Percentiles rank a stretch among this genome's conserved stretches.
Conservation (phyloP, 2,113 vertebrate species). For the Oryzias woworae region DNA sequence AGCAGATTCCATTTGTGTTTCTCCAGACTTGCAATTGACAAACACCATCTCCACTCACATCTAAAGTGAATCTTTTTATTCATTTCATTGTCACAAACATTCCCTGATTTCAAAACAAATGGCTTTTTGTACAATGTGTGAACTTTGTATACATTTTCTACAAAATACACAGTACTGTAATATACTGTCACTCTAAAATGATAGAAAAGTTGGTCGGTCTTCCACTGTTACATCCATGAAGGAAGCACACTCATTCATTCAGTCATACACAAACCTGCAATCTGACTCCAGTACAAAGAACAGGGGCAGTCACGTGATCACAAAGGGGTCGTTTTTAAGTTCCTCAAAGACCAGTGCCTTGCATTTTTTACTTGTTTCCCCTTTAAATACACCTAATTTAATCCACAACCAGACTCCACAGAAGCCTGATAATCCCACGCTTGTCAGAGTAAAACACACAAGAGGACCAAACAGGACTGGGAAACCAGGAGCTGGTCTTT, state of each 20-base stretch:
- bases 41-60: background rate
- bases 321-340: too few species aligned
- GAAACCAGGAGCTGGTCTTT: too few species aligned
- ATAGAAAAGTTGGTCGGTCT: slow-evolving; percentile 68
- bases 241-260: slow-evolving; percentile 22
- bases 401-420: too few species aligned
- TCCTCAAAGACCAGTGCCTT: too few species aligned
- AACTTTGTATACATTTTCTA: slow-evolving; percentile 50
- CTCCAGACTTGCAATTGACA: too few species aligned
- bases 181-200: slow-evolving; percentile 66
- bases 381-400: too few species aligned
- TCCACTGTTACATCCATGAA: slow-evolving; percentile 43
- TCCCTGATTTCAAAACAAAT: slow-evolving; percentile 79
- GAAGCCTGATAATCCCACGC: too few species aligned
- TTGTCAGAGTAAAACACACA: too few species aligned
- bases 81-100: slow-evolving; percentile 69
- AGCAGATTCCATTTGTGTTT: too few species aligned
- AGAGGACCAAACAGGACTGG: too few species aligned
- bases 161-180: slow-evolving; percentile 67
- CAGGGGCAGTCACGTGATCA: slow-evolving; percentile 12
- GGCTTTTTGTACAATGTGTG: slow-evolving; percentile 55
- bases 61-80: slow-evolving; percentile 65
- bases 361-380: too few species aligned
- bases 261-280: slow-evolving; percentile 9
- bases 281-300: slow-evolving; percentile 16